Evolutionary conservation across 2,113 vertebrate genomes (phyloP).

Genomic region (Callipepla squamata): DNA sequence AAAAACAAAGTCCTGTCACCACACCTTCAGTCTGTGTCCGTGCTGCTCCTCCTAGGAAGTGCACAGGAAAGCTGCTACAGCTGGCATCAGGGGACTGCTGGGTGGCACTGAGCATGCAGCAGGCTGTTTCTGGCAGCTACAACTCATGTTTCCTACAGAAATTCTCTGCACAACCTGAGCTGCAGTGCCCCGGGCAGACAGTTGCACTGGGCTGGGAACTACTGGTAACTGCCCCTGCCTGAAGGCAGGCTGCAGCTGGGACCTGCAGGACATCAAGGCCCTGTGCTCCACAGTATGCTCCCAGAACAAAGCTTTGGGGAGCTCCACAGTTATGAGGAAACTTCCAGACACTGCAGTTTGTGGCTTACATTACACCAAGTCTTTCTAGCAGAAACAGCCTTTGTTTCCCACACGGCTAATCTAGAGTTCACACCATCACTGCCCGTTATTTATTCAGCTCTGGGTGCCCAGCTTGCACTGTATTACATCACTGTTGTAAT

Average conservation of each 20-base stretch:
- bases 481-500: neutral
- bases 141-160: neutral
- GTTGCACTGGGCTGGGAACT: neutral
- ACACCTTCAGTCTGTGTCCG: neutral
- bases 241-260: neutral
- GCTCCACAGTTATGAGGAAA: neutral
- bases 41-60: fast-evolving
- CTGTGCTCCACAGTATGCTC: neutral
- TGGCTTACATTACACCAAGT: neutral
- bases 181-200: neutral
- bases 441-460: conserved; percentile 30
- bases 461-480: neutral
- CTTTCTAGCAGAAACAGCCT: conserved; percentile 8
- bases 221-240: neutral
- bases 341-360: neutral
- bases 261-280: neutral
- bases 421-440: conserved; percentile 25
- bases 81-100: neutral
- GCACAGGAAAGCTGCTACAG: neutral
- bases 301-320: neutral
- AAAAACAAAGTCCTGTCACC: neutral
- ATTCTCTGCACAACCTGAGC: neutral
- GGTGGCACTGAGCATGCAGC: fast-evolving
- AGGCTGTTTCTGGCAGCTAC: neutral
- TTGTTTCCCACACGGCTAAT: neutral